Evolutionary conservation across 1,140 invertebrate species (phyloP), one percentile per base, ranked within the genome.

Genomic region (Tetramorium parvispinum): DNA sequence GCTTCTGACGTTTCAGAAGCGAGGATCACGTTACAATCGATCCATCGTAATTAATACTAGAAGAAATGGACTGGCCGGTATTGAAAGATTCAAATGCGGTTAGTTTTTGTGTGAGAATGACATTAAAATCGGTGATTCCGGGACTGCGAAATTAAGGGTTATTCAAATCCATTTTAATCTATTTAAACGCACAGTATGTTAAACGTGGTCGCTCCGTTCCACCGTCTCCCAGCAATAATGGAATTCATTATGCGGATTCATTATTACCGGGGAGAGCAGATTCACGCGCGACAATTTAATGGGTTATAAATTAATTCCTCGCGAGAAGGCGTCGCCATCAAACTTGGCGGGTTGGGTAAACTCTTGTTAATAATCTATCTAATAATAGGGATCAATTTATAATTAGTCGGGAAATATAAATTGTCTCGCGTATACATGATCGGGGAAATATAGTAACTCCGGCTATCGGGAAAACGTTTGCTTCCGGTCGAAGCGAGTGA

Each of bases 261-360:
- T 81, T 81, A 81, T 81, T 81, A 21, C 21, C 46, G 7, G 13
- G 16, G 46, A 68, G 21, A 81, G 37, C 46, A 79, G 27, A 79
- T 16, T 70, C 63, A 32, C 46, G 63, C 63, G 77, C 46, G 61
- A 79, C 77, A 40, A 81, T 81, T 70, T 70, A 81, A 81, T 68
- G 46, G n/a, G 37, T 53, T 32, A 32, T 70, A 43, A 68, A 81
- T 81, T 78, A 49, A 65, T 78, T 81, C 40, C 32, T 40, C 51
- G 65, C 21, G 65, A 46, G 51, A 82, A 27, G 65, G 24, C 24
- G 66, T 27, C 46, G 16, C 18, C 24, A 53, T 73, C 66, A 59
- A 82, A 55, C 53, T 16, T 59, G 79, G 3, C 51, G 43, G 51
- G 24, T n/a, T 27, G 24, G 16, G 21, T 24, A 46, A 46, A 32